These are phyloP conservation scores for Styela clava DNA, from an alignment of 23 tunicate genomes.

Conservation along the genomic window DNA sequence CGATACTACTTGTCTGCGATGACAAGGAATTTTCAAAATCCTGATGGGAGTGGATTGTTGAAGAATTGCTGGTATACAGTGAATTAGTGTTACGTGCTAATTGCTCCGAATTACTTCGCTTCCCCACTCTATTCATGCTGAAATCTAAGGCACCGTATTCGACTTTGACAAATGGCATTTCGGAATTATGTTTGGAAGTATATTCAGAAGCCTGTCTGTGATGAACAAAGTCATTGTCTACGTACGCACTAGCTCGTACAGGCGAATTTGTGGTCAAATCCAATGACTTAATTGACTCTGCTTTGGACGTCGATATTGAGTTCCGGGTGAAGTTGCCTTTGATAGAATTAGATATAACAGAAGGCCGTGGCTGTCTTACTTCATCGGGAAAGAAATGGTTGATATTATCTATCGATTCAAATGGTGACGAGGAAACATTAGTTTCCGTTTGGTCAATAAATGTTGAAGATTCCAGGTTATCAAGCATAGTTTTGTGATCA, in stretches of 20 bases:
- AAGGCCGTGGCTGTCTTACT: background rate
- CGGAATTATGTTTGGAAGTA: background rate
- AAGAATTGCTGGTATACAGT: background rate
- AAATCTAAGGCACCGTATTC: background rate
- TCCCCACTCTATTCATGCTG: background rate
- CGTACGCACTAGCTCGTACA: background rate
- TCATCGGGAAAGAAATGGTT: constrained; percentile 2
- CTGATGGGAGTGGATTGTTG: background rate
- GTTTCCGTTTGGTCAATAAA: background rate
- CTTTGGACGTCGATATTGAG: background rate
- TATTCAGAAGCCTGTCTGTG: background rate
- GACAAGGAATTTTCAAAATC: background rate
- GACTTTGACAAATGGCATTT: background rate
- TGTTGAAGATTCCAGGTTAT: background rate
- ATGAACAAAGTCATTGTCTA: background rate
- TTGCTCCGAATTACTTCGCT: background rate
- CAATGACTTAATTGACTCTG: background rate
- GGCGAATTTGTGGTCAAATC: background rate
- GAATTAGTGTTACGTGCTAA: background rate
- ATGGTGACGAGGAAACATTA: background rate
- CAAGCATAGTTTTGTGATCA: background rate
- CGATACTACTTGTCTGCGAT: background rate
- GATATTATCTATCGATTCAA: background rate
- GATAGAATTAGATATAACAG: background rate
- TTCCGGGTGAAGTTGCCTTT: background rate